Base-by-base conservation (phyloP, 2,888 invertebrate species). In the Andrena haemorrhoa region DNA sequence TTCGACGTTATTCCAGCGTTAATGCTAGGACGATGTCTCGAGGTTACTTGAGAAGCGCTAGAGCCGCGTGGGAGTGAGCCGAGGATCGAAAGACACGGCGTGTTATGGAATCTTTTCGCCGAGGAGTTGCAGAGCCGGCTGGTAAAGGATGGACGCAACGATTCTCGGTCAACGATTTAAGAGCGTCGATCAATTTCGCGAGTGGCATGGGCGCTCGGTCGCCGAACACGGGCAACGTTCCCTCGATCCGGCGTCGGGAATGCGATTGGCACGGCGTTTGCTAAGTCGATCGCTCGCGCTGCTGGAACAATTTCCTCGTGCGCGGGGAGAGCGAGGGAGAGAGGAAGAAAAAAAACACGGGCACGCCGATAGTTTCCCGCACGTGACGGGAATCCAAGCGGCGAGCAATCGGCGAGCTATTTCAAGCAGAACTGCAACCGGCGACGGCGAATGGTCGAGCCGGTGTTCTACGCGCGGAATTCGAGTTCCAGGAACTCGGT, bases 311-410 rank as follows among this genome's bases (percentile, higher is more conserved):
- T 90, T 90, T 90, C 86, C 84, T 87, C 82, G 84, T 85, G 86
- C 20, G 23, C 61, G 68, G 60, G 20, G 3, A 29, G 53, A 23
- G 53, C 4, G 56, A 53, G 33, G 10, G 68, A 23, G 66, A 4
- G 26, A 12, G 10, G 8, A 23, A n/a, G 35, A 85, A 87, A 89
- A 88, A 89, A 85, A 85, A 79, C 75, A 63, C 77, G 60, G 66
- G 79, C 85, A 80, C 78, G 79, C 78, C 84, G 84, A 83, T 88
- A 89, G 87, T 90, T 89, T 89, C 83, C 79, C 84, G 88, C 87
- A 85, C 91, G 90, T 91, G 91, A 91, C 86, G 76, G 64, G 91
- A 91, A 90, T 91, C 85, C 69, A 70, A 71, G 70, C 16, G 4
- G 75, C 73, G 70, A 47, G 85, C 75, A 60, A 71, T 77, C 60